Percentiles rank a stretch among this genome's conserved stretches.
Evolutionary conservation across 37 sponge, comb jelly and placozoan genomes (phyloP).

Genomic region (Halichondria panicea): DNA sequence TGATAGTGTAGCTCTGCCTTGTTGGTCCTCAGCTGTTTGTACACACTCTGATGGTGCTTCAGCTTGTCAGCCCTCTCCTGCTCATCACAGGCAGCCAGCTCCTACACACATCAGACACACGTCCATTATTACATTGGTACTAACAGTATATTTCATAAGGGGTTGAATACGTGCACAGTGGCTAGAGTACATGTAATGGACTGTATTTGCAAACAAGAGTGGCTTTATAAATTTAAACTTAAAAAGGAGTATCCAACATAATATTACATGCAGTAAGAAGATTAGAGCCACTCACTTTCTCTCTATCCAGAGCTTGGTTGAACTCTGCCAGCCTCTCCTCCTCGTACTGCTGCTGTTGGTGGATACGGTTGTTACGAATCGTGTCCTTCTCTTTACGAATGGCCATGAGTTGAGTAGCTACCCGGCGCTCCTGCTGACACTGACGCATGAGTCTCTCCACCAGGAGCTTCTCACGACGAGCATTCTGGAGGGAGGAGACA

Average conservation of each 20-base stretch:
- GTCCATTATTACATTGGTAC: too few species aligned
- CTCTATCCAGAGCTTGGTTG: constrained; percentile 76
- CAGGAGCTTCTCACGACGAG: constrained; percentile 71
- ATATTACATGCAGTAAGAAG: too few species aligned
- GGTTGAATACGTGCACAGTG: too few species aligned
- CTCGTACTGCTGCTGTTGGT: constrained; percentile 81
- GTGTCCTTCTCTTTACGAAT: constrained; percentile 86
- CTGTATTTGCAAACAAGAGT: too few species aligned
- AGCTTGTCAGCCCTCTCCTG: constrained; percentile 51
- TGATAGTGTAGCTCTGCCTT: constrained; percentile 57
- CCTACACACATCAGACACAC: too few species aligned
- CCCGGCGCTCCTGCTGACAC: constrained; percentile 89
- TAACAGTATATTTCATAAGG: too few species aligned
- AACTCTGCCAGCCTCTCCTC: constrained; percentile 80
- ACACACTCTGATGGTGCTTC: constrained; percentile 37
- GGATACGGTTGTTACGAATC: constrained; percentile 74
- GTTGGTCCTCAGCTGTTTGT: constrained; percentile 31
- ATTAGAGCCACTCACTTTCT: constrained; percentile 83
- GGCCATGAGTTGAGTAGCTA: constrained; percentile 92
- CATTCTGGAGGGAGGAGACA: constrained; percentile 23
- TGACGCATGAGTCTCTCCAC: constrained; percentile 88
- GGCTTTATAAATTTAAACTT: too few species aligned
- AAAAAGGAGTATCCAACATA: too few species aligned
- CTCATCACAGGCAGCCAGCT: constrained; percentile 38
- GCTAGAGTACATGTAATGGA: too few species aligned